Evolutionary conservation across 2,888 invertebrate species (phyloP).

Genomic region (Tinea trinotella): DNA sequence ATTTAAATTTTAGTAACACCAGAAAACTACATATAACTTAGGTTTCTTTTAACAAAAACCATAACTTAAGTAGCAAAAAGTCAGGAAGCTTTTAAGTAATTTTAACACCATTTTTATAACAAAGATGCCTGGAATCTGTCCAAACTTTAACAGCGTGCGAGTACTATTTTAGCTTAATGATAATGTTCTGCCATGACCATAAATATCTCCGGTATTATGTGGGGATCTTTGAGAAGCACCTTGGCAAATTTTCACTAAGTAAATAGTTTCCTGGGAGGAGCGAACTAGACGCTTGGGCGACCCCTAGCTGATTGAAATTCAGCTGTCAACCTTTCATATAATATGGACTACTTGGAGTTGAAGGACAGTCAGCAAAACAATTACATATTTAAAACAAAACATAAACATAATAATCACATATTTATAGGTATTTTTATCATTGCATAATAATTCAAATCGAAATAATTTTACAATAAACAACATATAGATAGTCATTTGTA

Average conservation of each 20-base stretch:
- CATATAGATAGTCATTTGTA: no score
- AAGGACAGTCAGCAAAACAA: conserved; percentile 1
- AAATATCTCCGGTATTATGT: conserved; percentile 15
- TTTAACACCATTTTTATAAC: background rate
- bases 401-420: background rate
- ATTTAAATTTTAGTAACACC: no score
- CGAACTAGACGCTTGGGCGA: background rate
- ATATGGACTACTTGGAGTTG: background rate
- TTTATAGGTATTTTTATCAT: background rate
- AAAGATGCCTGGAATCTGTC: conserved; percentile 1
- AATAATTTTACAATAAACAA: background rate
- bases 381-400: background rate
- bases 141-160: conserved; percentile 10
- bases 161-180: background rate
- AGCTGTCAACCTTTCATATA: conserved; percentile 18
- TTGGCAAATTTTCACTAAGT: conserved; percentile 17
- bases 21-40: no score
- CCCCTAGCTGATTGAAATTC: conserved; percentile 16
- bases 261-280: conserved; percentile 7
- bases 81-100: background rate
- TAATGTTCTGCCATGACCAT: background rate
- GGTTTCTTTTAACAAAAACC: background rate
- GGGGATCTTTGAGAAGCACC: background rate
- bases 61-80: background rate
- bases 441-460: background rate